Conservation (phyloP, 1,140 invertebrate genomes). For the Agrypnia vestita region DNA sequence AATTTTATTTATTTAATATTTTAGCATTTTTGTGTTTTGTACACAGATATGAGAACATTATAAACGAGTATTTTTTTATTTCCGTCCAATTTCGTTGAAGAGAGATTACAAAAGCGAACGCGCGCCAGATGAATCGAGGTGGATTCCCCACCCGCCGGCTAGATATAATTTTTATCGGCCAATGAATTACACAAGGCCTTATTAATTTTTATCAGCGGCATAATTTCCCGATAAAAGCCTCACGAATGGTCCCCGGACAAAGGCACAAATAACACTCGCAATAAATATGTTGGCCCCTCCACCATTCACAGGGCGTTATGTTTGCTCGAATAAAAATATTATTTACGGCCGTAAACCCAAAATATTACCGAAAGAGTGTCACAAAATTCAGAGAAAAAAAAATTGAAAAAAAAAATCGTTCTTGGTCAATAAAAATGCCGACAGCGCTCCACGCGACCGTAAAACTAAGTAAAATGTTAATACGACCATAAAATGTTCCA, state of each 20-base stretch:
- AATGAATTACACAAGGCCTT: conserved; percentile 20
- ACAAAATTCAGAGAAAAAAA: conserved; percentile 24
- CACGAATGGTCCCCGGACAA: not conserved
- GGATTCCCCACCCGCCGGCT: not conserved
- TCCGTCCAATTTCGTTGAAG: too few species aligned
- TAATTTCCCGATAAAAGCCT: conserved; percentile 28
- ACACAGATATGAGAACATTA: too few species aligned
- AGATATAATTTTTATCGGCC: conserved; percentile 21
- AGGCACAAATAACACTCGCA: conserved; percentile 6
- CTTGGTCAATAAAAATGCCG: conserved; percentile 40
- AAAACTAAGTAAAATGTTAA: conserved; percentile 57
- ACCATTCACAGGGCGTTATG: conserved; percentile 10
- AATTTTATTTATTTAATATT: too few species aligned
- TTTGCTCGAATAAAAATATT: conserved; percentile 29
- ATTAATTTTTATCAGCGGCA: conserved; percentile 25
- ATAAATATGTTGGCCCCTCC: conserved; percentile 12
- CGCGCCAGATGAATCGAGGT: not conserved
- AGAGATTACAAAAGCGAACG: not conserved
- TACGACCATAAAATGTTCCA: conserved; percentile 51
- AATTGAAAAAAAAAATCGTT: conserved; percentile 34
- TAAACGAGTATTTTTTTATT: too few species aligned
- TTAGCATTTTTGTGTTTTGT: too few species aligned
- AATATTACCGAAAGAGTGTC: conserved; percentile 19
- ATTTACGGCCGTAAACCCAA: conserved; percentile 41
- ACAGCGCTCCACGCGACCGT: conserved; percentile 28